Evolutionary conservation across 2,113 vertebrate species (phyloP), one percentile per base, ranked within the genome.

Genomic region (Scophthalmus maximus): DNA sequence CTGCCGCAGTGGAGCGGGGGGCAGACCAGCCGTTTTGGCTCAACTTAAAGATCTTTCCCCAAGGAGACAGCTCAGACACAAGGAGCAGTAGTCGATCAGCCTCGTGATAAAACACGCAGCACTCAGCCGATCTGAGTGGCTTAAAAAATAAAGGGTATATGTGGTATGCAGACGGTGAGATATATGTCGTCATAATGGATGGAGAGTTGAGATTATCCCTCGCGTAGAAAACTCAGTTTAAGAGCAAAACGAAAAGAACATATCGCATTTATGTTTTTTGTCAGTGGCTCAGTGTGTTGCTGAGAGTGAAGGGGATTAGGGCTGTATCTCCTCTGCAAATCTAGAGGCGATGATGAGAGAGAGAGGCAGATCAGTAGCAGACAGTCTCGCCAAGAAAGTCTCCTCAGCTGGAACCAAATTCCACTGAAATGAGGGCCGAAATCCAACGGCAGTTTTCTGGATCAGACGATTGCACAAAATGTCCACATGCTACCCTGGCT

Each of bases 311-410:
- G 17, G 51, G 76, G 78, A 83, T 81, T 86, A 82, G 40, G 11
- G 49, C 82, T 44, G 47, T 79, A 87, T 86, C 82, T 87, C 32
- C 52, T 68, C 71, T 68, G 62, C 42, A 78, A 70, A 88, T 86
- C 79, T 68, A 63, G 47, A 86, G 67, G 73, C 56, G 10, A 71
- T 72, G 83, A 85, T 84, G 80, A 83, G 70, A 79, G 57, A 62
- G 57, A 67, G 65, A 83, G 55, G 67, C 52, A 72, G 79, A 77
- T 57, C 74, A 73, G 44, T 38, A 36, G 44, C 46, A 71, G 73
- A 55, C 42, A 55, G 65, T 51, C 47, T 56, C 50, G 63, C 82
- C 80, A 78, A 63, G 58, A 86, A 68, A 57, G 51, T 73, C 64
- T 72, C 42, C 44, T 66, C 49, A 34, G 36, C 72, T 80, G 70